Evolutionary conservation across 2,797 vertebrate species (phyloP).

Genomic region (Manis pentadactyla): DNA sequence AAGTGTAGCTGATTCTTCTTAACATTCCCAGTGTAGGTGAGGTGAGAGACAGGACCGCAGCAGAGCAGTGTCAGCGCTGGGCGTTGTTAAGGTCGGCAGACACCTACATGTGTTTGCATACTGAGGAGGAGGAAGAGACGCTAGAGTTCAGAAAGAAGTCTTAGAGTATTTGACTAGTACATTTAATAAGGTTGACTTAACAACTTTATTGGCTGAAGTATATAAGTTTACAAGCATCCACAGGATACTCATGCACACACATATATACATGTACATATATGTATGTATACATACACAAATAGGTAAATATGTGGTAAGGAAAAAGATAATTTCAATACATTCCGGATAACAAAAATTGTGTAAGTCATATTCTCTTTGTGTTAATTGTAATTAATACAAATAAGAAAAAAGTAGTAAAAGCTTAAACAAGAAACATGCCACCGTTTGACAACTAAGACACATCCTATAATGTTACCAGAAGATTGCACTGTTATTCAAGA

Average conservation of each 20-base stretch:
- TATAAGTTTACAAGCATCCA: neutral
- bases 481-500: neutral
- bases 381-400: neutral
- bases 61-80: neutral
- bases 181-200: neutral
- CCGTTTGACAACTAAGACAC: neutral
- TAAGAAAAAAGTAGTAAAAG: neutral
- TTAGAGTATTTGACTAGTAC: neutral
- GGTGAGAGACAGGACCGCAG: neutral
- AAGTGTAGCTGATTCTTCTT: neutral
- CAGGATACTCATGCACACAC: no score
- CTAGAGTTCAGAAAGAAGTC: neutral
- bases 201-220: neutral
- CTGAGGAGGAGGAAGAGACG: neutral
- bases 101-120: neutral
- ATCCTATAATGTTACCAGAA: neutral
- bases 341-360: neutral
- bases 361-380: neutral
- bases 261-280: neutral
- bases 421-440: neutral
- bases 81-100: neutral
- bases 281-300: neutral
- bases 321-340: neutral
- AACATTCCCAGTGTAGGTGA: neutral
- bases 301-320: neutral